Percentiles rank a stretch among this genome's conserved stretches.
These are phyloP conservation scores for Gorsachius magnificus DNA, from an alignment of 2,797 vertebrate species.

Conservation along the genomic window DNA sequence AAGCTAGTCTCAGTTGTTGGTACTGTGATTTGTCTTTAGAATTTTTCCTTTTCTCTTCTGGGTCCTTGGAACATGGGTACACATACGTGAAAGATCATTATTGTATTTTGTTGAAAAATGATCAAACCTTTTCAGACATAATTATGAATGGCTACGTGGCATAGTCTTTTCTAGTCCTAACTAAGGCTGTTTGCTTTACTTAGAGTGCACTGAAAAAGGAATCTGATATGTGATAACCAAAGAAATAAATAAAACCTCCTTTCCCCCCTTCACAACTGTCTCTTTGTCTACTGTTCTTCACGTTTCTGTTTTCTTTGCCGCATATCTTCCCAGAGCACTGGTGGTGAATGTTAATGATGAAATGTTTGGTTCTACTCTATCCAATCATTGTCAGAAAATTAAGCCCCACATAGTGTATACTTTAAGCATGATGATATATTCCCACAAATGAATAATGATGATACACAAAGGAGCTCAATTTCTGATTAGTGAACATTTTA, in stretches of 20 bases:
- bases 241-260: neutral
- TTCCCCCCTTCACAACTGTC: neutral
- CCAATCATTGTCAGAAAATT: constrained; percentile 21
- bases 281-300: neutral
- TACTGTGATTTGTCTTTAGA: neutral
- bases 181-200: neutral
- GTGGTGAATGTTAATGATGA: constrained; percentile 17
- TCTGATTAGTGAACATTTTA: neutral
- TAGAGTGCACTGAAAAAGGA: neutral
- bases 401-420: neutral
- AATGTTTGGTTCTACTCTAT: neutral
- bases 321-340: neutral
- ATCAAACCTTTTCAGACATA: neutral
- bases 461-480: neutral
- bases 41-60: neutral
- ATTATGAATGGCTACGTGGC: neutral
- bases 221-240: neutral
- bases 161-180: neutral
- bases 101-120: neutral
- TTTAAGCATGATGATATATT: neutral
- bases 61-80: neutral
- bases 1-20: neutral
- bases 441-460: neutral
- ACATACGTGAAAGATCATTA: neutral
- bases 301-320: constrained; percentile 1